Evolutionary conservation across 2,797 vertebrate genomes (phyloP).

Genomic region (Phylloscopus collybita): DNA sequence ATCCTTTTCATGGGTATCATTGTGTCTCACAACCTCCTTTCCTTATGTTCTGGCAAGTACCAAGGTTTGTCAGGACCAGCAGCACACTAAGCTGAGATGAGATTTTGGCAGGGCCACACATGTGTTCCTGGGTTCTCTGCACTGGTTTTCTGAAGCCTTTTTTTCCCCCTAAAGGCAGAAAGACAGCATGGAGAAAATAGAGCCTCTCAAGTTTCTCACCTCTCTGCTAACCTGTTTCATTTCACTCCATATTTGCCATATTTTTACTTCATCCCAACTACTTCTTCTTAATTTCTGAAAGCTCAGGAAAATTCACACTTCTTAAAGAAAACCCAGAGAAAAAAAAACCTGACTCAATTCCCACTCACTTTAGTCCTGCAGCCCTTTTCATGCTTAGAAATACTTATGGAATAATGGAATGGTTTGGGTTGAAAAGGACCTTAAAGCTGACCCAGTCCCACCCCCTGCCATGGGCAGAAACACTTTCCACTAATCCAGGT

Average conservation of each 20-base stretch:
- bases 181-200: not conserved
- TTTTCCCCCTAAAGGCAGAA: not conserved
- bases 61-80: not conserved
- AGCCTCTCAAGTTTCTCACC: not conserved
- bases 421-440: not conserved
- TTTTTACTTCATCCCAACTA: not conserved
- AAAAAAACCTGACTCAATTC: fast-evolving
- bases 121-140: not conserved
- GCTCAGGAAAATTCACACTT: not conserved
- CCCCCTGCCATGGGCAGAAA: not conserved
- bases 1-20: not conserved
- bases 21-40: not conserved
- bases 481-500: not conserved
- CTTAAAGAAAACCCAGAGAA: not conserved
- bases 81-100: not conserved
- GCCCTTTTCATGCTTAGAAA: not conserved
- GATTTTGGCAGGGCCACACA: not conserved
- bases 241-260: not conserved
- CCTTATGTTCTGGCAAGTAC: not conserved
- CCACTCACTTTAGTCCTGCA: not conserved
- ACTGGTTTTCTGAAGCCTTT: not conserved
- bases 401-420: not conserved
- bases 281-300: not conserved
- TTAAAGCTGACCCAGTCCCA: not conserved
- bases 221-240: not conserved